phyloP scores from a whole-genome alignment of 1,140 invertebrate species.

The Tetraneura akinire region DNA sequence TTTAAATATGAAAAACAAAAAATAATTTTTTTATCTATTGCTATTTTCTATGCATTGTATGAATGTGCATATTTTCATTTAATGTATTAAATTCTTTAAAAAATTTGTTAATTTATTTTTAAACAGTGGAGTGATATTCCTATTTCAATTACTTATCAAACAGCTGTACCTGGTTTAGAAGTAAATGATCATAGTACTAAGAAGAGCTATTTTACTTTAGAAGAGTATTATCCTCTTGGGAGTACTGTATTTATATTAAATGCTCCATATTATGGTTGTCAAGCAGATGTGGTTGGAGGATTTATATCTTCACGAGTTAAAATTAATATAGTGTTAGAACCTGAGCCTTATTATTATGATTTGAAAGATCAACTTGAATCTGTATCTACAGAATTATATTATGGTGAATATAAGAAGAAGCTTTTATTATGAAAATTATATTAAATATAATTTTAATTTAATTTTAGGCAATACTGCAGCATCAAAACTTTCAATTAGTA shows the following conservation, averaged over 20 bases:
- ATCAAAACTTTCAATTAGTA: conserved; percentile 66
- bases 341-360: conserved; percentile 53
- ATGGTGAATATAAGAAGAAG: conserved; percentile 12
- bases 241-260: conserved; percentile 76
- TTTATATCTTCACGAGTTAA: conserved; percentile 27
- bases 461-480: conserved; percentile 58
- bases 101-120: neutral
- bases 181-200: conserved; percentile 46
- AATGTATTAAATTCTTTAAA: too few species aligned
- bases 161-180: conserved; percentile 66
- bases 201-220: conserved; percentile 60
- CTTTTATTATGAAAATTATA: neutral
- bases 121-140: conserved; percentile 52
- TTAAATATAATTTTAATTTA: conserved; percentile 35
- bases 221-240: conserved; percentile 72
- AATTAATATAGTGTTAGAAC: conserved; percentile 43
- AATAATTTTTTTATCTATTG: too few species aligned
- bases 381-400: conserved; percentile 18
- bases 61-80: too few species aligned
- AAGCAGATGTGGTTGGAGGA: conserved; percentile 34
- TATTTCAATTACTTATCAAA: conserved; percentile 65
- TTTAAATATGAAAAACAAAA: too few species aligned
- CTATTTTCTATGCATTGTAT: too few species aligned
- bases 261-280: conserved; percentile 73
- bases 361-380: conserved; percentile 45